phyloP scores from a whole-genome alignment of 1,140 invertebrate genomes.

The Drosophila kepulauana region DNA sequence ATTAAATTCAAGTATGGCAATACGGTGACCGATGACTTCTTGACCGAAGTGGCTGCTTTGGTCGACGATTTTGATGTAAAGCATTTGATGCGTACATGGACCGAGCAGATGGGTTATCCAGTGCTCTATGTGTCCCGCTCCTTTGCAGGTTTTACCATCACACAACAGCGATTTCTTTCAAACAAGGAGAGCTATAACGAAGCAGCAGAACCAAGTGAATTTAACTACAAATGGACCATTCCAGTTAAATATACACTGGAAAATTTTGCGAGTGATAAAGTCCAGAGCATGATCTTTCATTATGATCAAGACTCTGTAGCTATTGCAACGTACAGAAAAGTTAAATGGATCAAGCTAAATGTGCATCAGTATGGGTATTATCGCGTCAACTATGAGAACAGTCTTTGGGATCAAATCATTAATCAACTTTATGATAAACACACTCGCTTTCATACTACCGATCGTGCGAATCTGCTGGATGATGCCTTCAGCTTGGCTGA shows the following conservation, averaged over 20 bases:
- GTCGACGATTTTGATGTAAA: constrained; percentile 85
- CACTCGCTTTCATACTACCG: constrained; percentile 87
- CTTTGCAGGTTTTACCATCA: constrained; percentile 86
- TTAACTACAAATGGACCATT: constrained; percentile 91
- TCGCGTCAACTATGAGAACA: constrained; percentile 91
- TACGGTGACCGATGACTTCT: constrained; percentile 93
- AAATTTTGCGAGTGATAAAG: constrained; percentile 85
- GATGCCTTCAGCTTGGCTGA: constrained; percentile 94
- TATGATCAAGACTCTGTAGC: constrained; percentile 24
- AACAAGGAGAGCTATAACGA: constrained; percentile 87
- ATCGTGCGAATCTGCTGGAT: constrained; percentile 93
- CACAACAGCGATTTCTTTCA: constrained; percentile 90
- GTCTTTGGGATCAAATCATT: constrained; percentile 89
- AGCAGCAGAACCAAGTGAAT: constrained; percentile 86
- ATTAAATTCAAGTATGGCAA: constrained; percentile 90
- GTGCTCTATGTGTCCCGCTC: constrained; percentile 88
- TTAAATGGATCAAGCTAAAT: constrained; percentile 94
- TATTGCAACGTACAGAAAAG: constrained; percentile 38
- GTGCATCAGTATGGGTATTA: constrained; percentile 94
- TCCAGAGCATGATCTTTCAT: constrained; percentile 70
- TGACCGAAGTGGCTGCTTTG: constrained; percentile 87
- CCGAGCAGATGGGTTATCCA: constrained; percentile 96
- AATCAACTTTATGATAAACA: constrained; percentile 85
- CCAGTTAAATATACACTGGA: constrained; percentile 89
- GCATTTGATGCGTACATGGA: constrained; percentile 96